These are phyloP conservation scores for Microctenopoma steveboyesi DNA, from an alignment of 2,797 vertebrate genomes.

Conservation along the genomic window DNA sequence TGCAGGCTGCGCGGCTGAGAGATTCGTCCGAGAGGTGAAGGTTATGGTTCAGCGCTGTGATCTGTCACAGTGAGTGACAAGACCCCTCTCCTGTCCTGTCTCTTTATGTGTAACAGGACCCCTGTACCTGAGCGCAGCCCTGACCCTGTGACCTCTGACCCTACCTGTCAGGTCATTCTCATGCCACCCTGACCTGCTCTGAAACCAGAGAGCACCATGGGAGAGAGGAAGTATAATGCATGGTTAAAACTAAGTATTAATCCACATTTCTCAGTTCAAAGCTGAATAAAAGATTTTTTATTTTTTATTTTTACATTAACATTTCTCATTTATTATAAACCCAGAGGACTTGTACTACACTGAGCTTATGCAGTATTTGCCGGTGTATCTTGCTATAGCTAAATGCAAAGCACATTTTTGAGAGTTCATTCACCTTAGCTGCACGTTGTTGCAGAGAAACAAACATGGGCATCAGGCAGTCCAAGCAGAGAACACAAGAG, in stretches of 20 bases:
- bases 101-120: slow-evolving; percentile 71
- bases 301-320: neutral
- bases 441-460: slow-evolving; percentile 1
- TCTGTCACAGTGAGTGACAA: slow-evolving; percentile 80
- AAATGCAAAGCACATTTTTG: neutral
- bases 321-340: neutral
- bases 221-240: slow-evolving; percentile 56
- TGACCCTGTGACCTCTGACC: slow-evolving; percentile 72
- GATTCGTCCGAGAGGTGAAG: slow-evolving; percentile 68
- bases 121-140: slow-evolving; percentile 61
- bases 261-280: neutral
- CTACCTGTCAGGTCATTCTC: slow-evolving; percentile 80
- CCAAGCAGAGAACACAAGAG: neutral
- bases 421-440: slow-evolving; percentile 1
- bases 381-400: neutral
- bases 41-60: slow-evolving; percentile 75
- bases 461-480: neutral
- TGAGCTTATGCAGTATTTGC: neutral
- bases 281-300: slow-evolving; percentile 7
- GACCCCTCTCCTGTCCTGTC: slow-evolving; percentile 76
- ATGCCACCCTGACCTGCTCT: slow-evolving; percentile 83
- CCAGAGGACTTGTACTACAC: neutral
- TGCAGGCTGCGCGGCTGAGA: slow-evolving; percentile 54
- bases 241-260: slow-evolving; percentile 22
- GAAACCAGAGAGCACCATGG: slow-evolving; percentile 79